A percentile compares a stretch with the other conserved stretches of the same genome.
These are phyloP conservation scores for Entomobrya multifasciata DNA, from an alignment of 2,888 invertebrate species.

Conservation along the genomic window DNA sequence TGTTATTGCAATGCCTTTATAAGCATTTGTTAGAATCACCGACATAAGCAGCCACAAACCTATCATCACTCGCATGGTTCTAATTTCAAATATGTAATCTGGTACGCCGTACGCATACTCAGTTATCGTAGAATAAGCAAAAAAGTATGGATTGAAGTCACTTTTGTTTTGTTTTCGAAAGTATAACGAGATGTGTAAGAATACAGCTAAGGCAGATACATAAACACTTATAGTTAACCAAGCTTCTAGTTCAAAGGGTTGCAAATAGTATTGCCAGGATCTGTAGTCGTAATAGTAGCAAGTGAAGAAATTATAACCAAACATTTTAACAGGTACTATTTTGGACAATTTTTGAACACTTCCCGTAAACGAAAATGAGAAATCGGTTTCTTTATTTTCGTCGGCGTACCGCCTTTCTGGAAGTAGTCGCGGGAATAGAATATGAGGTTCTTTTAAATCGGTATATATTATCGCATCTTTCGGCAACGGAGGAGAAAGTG, in stretches of 20 bases:
- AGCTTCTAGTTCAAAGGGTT: not conserved
- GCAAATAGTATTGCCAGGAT: not conserved
- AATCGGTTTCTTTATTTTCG: too few species aligned
- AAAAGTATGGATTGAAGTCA: conserved; percentile 9
- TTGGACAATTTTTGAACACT: too few species aligned
- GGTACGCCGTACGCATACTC: too few species aligned
- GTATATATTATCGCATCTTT: too few species aligned
- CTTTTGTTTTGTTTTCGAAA: not conserved
- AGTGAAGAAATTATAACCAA: not conserved
- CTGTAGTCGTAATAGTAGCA: not conserved
- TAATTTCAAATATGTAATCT: not conserved
- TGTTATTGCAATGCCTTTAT: conserved; percentile 22
- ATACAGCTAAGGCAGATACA: not conserved
- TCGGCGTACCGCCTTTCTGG: too few species aligned
- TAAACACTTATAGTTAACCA: not conserved
- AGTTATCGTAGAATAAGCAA: not conserved
- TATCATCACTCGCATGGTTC: not conserved
- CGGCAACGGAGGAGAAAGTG: too few species aligned
- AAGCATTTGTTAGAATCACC: conserved; percentile 27
- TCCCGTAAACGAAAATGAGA: too few species aligned
- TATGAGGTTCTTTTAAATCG: too few species aligned
- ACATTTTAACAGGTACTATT: too few species aligned
- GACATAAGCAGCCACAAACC: conserved; percentile 11
- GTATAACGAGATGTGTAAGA: not conserved
- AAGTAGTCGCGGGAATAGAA: too few species aligned